Evolutionary conservation across 2,797 vertebrate genomes (phyloP).

Genomic region (Phoxinus dragarum): DNA sequence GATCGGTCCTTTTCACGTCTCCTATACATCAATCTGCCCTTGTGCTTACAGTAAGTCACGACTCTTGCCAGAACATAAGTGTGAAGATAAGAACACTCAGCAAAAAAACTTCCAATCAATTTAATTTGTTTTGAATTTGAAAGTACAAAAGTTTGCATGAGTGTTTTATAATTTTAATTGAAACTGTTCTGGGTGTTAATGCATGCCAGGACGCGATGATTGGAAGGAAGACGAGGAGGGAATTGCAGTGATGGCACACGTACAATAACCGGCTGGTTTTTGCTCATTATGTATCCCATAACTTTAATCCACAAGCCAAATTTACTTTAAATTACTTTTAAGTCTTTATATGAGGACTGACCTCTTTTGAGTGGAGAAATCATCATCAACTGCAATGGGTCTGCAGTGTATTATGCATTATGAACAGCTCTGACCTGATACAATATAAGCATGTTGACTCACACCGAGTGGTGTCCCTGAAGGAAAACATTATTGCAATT

Average conservation of each 20-base stretch:
- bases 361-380: conserved; percentile 21
- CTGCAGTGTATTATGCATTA: conserved; percentile 11
- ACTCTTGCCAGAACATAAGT: neutral
- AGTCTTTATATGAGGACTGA: conserved; percentile 37
- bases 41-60: conserved; percentile 21
- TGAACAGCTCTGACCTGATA: conserved; percentile 34
- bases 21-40: conserved; percentile 50
- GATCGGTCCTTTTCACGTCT: conserved; percentile 26
- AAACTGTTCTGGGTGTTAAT: conserved; percentile 19
- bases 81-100: conserved; percentile 7
- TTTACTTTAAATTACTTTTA: conserved; percentile 21
- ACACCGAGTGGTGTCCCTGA: conserved; percentile 21
- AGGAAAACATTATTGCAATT: conserved; percentile 45
- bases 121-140: conserved; percentile 18
- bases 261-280: conserved; percentile 2
- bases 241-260: neutral
- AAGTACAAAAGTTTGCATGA: conserved; percentile 14
- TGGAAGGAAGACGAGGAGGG: neutral
- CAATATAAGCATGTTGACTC: conserved; percentile 34
- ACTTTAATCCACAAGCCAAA: conserved; percentile 26
- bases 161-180: conserved; percentile 4
- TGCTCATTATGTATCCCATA: conserved; percentile 7
- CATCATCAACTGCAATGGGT: conserved; percentile 2
- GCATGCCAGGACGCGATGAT: conserved; percentile 1
- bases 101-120: conserved; percentile 20